phyloP scores from a whole-genome alignment of 2,113 vertebrate species.

The Castor canadensis region DNA sequence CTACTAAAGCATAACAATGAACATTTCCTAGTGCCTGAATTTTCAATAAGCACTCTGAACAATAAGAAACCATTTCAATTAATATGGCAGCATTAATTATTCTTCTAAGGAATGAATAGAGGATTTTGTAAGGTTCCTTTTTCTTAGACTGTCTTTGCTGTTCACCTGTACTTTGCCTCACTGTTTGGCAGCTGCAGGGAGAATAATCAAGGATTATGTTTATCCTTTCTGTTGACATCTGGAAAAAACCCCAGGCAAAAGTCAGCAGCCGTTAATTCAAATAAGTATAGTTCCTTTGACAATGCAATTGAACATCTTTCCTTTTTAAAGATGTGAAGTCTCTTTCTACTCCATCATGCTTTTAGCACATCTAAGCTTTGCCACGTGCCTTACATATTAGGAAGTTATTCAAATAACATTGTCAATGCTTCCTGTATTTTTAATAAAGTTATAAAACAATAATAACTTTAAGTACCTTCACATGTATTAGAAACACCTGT shows the following conservation, averaged over 20 bases:
- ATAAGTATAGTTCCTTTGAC: slow-evolving; percentile 56
- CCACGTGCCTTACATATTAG: background rate
- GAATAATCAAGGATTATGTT: slow-evolving; percentile 65
- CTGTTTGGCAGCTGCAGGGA: slow-evolving; percentile 40
- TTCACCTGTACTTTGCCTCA: slow-evolving; percentile 21
- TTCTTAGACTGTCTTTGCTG: background rate
- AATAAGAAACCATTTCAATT: slow-evolving; percentile 36
- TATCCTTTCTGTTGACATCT: slow-evolving; percentile 67
- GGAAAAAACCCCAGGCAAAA: slow-evolving; percentile 57
- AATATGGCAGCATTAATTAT: background rate
- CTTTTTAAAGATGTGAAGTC: slow-evolving; percentile 44
- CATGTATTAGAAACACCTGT: slow-evolving; percentile 39
- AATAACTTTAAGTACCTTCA: slow-evolving; percentile 3
- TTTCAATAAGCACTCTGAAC: slow-evolving; percentile 18
- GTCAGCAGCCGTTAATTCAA: slow-evolving; percentile 49
- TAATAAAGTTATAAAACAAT: slow-evolving; percentile 11
- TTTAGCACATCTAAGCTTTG: slow-evolving; percentile 31
- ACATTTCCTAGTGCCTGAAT: background rate
- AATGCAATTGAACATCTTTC: slow-evolving; percentile 49
- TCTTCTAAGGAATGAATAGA: background rate
- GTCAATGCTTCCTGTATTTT: slow-evolving; percentile 31
- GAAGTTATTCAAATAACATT: slow-evolving; percentile 31
- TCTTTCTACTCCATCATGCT: slow-evolving; percentile 42
- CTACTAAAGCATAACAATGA: background rate
- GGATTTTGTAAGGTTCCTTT: background rate